Percentiles rank a stretch among this genome's conserved stretches.
Evolutionary conservation across 2,113 vertebrate species (phyloP).

Genomic region (Lipotes vexillifer): DNA sequence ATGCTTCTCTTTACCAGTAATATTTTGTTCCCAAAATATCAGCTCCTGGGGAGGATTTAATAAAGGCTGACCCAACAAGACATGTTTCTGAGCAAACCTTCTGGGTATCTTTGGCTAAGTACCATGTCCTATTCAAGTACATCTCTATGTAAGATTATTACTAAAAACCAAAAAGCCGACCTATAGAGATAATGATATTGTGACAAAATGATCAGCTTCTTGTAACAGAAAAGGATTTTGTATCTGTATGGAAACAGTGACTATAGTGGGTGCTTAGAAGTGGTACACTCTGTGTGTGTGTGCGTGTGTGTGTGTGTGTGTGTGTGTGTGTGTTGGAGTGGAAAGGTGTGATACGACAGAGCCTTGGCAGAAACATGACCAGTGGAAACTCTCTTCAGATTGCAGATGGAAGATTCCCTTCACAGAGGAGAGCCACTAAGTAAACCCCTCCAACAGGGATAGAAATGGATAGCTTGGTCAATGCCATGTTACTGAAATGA

Average conservation of each 20-base stretch:
- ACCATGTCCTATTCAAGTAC: neutral
- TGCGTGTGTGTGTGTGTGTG: neutral
- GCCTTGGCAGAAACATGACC: neutral
- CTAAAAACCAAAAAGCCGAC: neutral
- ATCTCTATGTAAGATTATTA: neutral
- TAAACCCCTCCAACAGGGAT: neutral
- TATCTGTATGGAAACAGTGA: neutral
- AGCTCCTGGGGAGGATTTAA: constrained; percentile 58
- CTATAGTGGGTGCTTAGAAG: neutral
- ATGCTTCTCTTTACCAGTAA: constrained; percentile 62
- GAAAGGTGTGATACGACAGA: neutral
- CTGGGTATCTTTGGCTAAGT: constrained; percentile 4
- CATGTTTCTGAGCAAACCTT: constrained; percentile 15
- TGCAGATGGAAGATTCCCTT: neutral
- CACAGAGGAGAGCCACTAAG: neutral
- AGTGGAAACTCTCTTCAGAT: neutral
- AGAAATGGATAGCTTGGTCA: neutral
- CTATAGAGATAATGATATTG: neutral
- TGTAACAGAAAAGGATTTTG: neutral
- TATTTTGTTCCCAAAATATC: constrained; percentile 59
- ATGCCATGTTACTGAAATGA: neutral
- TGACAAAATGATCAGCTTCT: neutral
- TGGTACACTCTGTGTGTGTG: neutral
- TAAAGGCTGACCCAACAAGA: constrained; percentile 53
- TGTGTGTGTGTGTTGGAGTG: neutral